Base-by-base conservation (phyloP, 1,140 invertebrate species). In the Aporrectodea caliginosa region DNA sequence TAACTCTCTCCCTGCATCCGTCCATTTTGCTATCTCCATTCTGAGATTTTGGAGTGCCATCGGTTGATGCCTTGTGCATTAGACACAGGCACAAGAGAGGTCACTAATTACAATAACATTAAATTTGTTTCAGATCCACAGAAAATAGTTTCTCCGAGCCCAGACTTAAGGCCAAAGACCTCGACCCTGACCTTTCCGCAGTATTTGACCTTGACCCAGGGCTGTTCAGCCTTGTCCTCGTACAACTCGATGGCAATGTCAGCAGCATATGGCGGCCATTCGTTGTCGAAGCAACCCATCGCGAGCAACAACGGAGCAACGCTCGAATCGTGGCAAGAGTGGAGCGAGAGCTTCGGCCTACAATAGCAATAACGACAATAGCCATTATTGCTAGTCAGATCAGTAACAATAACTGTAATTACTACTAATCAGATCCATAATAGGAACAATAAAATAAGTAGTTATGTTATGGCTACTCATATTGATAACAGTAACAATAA, bases 261-360 rank as follows among this genome's bases (percentile, higher is more conserved):
- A 1, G 86, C 84, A 35, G 81, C 83, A 80, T 84, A 86, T 31
- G 83, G 83, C 31, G 86, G 86, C 85, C 85, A 87, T 31, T 82
- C 75, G n/a, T 80, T 73, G 73, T 84, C 80, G 78, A 82, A 84
- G 0, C 84, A 77, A 16, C 79, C 83, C 30, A 85, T n/a, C 12
- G 81, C 70, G 27, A 80, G 81, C 1, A 87, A 78, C 0, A 86
- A 33, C 27, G 84, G 82, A 2, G 84, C 68, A 12, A 86, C 71
- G 22, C 81, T 84, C 6, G 85, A 83, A 70, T 87, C 86, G 80
- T 87, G 86, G 35, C 43, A 58, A 6, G 43, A 58, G 22, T 12
- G 22, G 6, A 58, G 43, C 6, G 43, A 58, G 43, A 58, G 22
- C 43, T 58, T 58, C 6, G 6, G 43, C 6, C 6, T 22, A 22